A percentile compares a stretch with the other conserved stretches of the same genome.
Conservation (phyloP, 2,888 invertebrate genomes). For the Scaptomyza caliginosa region DNA sequence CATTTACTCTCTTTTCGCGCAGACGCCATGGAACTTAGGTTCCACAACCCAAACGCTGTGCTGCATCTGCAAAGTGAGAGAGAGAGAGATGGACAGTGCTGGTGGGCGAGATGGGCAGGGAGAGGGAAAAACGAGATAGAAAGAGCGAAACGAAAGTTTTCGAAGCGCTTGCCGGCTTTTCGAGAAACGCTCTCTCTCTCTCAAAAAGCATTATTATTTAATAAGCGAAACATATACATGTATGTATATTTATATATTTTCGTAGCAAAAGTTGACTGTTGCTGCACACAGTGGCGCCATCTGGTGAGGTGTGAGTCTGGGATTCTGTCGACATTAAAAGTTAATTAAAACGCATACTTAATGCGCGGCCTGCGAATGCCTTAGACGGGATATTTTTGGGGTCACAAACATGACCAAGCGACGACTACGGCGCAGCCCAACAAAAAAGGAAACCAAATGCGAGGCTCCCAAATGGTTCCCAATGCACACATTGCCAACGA, state of each 20-base stretch:
- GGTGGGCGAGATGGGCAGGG: neutral
- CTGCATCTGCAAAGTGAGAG: constrained; percentile 57
- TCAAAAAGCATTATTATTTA: constrained; percentile 62
- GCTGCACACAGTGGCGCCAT: constrained; percentile 57
- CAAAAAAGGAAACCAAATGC: constrained; percentile 21
- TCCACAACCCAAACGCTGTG: constrained; percentile 45
- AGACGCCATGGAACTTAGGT: constrained; percentile 26
- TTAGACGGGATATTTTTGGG: constrained; percentile 26
- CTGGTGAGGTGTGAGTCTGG: constrained; percentile 34
- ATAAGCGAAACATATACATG: constrained; percentile 31
- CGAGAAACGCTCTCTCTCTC: constrained; percentile 39
- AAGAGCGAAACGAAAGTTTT: neutral
- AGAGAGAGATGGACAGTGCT: neutral
- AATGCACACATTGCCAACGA: constrained; percentile 34
- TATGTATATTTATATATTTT: constrained; percentile 2
- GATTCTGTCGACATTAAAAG: constrained; percentile 55
- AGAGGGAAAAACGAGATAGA: neutral
- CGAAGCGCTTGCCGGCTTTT: constrained; percentile 55
- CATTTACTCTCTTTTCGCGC: constrained; percentile 15
- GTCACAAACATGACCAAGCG: constrained; percentile 35
- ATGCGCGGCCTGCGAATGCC: constrained; percentile 48
- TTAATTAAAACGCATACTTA: constrained; percentile 72
- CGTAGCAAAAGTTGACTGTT: constrained; percentile 43
- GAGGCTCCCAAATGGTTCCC: constrained; percentile 38
- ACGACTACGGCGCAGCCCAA: constrained; percentile 13